Percentiles rank a stretch among this genome's conserved stretches.
Evolutionary conservation across 2,113 vertebrate genomes (phyloP).

Genomic region (Emydura subglobosa): DNA sequence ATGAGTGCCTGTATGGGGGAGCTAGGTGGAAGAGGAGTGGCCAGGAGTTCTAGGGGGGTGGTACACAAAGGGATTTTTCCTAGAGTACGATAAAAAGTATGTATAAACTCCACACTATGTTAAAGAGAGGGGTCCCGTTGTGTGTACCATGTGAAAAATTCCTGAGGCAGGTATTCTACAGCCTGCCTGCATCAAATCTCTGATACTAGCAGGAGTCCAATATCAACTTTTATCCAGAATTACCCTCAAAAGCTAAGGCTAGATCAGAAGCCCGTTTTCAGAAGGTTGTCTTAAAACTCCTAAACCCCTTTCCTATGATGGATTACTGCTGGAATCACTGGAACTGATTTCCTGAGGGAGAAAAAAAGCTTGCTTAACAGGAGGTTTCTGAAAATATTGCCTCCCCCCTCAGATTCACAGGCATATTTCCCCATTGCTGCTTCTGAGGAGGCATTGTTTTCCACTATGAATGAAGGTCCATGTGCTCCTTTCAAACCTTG

Average conservation of each 20-base stretch:
- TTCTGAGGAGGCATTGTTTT: background rate
- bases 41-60: too few species aligned
- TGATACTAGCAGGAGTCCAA: fast-evolving
- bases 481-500: background rate
- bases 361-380: background rate
- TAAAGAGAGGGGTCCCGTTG: background rate
- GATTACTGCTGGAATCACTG: background rate
- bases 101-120: background rate
- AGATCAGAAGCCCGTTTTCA: background rate
- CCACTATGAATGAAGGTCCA: background rate
- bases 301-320: background rate
- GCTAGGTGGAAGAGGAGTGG: too few species aligned
- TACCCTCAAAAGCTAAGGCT: fast-evolving
- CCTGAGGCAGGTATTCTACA: background rate
- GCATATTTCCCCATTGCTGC: background rate
- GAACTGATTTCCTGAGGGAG: fast-evolving
- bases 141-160: background rate
- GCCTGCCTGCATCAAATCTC: background rate
- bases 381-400: background rate
- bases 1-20: too few species aligned
- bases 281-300: fast-evolving
- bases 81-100: background rate
- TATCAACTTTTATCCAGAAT: background rate
- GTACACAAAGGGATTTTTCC: background rate
- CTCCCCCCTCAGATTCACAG: background rate